phyloP scores from a whole-genome alignment of 2,113 vertebrate species.

The Rallus limicola region DNA sequence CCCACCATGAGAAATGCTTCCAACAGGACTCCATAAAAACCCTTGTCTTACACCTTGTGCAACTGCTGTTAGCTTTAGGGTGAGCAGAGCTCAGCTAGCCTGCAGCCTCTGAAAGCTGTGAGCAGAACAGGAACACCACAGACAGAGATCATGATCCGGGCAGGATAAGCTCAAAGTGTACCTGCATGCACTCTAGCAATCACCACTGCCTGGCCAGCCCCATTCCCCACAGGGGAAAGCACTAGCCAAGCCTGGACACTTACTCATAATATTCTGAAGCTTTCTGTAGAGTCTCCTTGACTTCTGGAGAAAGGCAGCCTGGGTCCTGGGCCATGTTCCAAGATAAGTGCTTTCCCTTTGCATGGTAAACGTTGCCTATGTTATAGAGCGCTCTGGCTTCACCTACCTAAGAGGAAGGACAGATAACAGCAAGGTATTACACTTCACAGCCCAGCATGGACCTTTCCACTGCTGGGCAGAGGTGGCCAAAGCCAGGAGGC shows the following conservation, averaged over 20 bases:
- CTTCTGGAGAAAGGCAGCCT: conserved; percentile 84
- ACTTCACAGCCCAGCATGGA: not conserved
- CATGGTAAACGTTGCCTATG: conserved; percentile 94
- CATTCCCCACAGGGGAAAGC: not conserved
- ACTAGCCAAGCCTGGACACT: conserved; percentile 47
- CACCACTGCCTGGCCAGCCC: not conserved
- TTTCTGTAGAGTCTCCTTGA: conserved; percentile 86
- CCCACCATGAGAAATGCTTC: not conserved
- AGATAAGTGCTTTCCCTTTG: conserved; percentile 93
- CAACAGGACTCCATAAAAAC: not conserved
- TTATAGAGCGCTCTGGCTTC: conserved; percentile 96
- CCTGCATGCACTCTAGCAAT: not conserved
- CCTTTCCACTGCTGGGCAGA: not conserved
- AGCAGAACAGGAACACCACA: not conserved
- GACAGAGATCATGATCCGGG: not conserved
- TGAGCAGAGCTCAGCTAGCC: not conserved
- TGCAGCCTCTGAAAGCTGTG: not conserved
- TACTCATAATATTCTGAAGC: conserved; percentile 94
- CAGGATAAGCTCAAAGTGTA: not conserved
- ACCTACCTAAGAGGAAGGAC: conserved; percentile 79
- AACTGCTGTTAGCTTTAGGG: not conserved
- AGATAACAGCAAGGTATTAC: not conserved
- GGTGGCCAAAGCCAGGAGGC: not conserved
- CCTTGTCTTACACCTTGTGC: not conserved
- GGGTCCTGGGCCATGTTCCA: conserved; percentile 89